Percentiles rank a stretch among this genome's conserved stretches.
Conservation (phyloP, 1,140 invertebrate genomes). For the Ceratosolen solmsi region DNA sequence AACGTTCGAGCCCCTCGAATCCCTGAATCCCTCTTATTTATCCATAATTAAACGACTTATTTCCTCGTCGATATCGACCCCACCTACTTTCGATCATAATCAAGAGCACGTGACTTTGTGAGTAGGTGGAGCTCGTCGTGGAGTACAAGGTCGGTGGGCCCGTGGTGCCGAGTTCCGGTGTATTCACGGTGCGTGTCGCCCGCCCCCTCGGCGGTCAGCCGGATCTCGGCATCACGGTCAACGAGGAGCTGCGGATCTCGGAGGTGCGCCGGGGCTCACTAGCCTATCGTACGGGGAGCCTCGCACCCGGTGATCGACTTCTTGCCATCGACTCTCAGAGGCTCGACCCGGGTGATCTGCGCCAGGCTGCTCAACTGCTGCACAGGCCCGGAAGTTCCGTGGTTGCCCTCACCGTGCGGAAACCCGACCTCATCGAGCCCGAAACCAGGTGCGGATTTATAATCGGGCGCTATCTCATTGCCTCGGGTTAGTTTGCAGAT, state of each 20-base stretch:
- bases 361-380: constrained; percentile 85
- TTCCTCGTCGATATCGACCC: too few relatives aligned
- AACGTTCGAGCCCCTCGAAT: too few relatives aligned
- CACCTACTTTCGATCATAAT: too few relatives aligned
- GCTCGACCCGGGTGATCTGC: constrained; percentile 79
- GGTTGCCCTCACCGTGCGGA: constrained; percentile 82
- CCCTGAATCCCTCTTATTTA: too few relatives aligned
- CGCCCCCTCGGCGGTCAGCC: constrained; percentile 79
- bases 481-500: too few relatives aligned
- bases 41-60: too few relatives aligned
- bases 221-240: constrained; percentile 90
- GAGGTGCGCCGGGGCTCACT: constrained; percentile 92
- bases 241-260: constrained; percentile 84
- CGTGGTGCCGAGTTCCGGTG: constrained; percentile 90
- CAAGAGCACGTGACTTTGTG: too few relatives aligned
- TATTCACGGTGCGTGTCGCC: constrained; percentile 91
- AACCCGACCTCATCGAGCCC: constrained; percentile 72
- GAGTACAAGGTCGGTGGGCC: constrained; percentile 96
- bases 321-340: constrained; percentile 90
- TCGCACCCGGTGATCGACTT: constrained; percentile 89
- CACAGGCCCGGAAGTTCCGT: constrained; percentile 81
- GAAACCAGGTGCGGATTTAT: not conserved
- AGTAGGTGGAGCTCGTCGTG: constrained; percentile 79
- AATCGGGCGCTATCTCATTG: too few relatives aligned
- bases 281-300: constrained; percentile 90